Base-by-base conservation (phyloP, 2,797 vertebrate genomes). In the Selene dorsalis region DNA sequence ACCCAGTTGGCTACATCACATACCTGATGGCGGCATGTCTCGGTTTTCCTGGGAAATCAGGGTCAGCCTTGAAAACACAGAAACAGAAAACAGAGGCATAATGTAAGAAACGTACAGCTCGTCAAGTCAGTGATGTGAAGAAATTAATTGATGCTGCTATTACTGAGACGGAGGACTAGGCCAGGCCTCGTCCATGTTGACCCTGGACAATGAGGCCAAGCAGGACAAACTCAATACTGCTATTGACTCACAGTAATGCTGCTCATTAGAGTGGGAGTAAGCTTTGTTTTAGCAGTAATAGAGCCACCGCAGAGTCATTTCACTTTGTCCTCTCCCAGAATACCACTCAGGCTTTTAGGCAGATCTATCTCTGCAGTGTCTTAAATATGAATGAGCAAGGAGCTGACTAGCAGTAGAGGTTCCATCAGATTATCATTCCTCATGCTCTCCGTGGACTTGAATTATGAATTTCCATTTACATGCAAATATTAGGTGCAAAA, bases 381-480 rank as follows among this genome's bases (percentile, higher is more conserved):
- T 88, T 70, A 90, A 92, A 90, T 91, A 90, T 93, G 80, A 87
- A 92, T 90, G 89, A 91, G 84, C 63, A 43, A 52, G 66, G 66
- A 76, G 65, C 75, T 48, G 58, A 61, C 55, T 14, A 73, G 56
- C 77, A 76, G 69, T 63, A 53, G 59, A 80, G 45, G 38, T 79
- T 75, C 45, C 79, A 30, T 72, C 71, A 71, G 60, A 85, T 84
- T 64, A 74, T 84, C 74, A 24, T 83, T 80, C 53, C 73, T 73
- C 57, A 52, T 61, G 59, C 75, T 88, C 70, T 73, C 77, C 24
- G 35, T 47, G 56, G 60, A 69, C 24, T 53, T 84, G 74, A 84
- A 85, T 84, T 79, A 87, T 81, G 74, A 80, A 83, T 84, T 87
- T 52, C 59, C 38, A 84, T 89, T 87, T 85, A 59, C 71, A 89